These are phyloP conservation scores for Eupithecia dodoneata DNA, from an alignment of 2,888 invertebrate genomes.

Conservation along the genomic window DNA sequence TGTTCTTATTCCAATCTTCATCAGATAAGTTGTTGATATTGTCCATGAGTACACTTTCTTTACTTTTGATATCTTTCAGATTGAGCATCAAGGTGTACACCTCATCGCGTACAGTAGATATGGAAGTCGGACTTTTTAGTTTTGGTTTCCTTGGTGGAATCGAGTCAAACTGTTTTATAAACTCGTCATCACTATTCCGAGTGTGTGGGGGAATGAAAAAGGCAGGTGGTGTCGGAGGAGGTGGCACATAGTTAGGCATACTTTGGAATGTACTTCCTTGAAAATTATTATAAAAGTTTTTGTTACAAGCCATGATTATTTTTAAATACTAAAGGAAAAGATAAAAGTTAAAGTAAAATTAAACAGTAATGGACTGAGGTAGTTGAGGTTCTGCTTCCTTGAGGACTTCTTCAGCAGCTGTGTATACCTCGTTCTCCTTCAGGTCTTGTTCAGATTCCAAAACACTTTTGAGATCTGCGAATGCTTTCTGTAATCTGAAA, in stretches of 20 bases:
- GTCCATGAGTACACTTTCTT: constrained; percentile 70
- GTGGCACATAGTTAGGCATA: constrained; percentile 48
- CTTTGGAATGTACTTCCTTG: constrained; percentile 72
- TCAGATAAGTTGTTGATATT: constrained; percentile 76
- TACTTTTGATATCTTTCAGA: constrained; percentile 57
- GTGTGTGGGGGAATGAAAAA: constrained; percentile 49
- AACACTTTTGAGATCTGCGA: constrained; percentile 88
- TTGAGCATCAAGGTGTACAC: constrained; percentile 51
- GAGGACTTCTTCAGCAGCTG: constrained; percentile 86
- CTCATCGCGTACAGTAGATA: constrained; percentile 57
- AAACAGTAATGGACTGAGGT: constrained; percentile 64
- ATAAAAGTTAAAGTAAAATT: constrained; percentile 50
- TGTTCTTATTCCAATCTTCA: constrained; percentile 81
- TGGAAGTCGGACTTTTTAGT: constrained; percentile 44
- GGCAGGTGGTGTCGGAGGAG: constrained; percentile 57
- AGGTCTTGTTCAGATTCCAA: constrained; percentile 90
- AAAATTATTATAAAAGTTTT: constrained; percentile 69
- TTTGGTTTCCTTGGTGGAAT: constrained; percentile 33
- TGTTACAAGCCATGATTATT: constrained; percentile 76
- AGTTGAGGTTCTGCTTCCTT: constrained; percentile 87
- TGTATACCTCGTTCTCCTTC: constrained; percentile 89
- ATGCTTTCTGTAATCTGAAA: constrained; percentile 88
- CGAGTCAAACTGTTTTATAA: constrained; percentile 59
- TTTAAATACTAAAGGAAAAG: constrained; percentile 54
- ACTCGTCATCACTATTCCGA: constrained; percentile 57